Percentiles rank a stretch among this genome's conserved stretches.
Evolutionary conservation across 2,888 invertebrate species (phyloP).

Genomic region (Falcaria lacertinaria): DNA sequence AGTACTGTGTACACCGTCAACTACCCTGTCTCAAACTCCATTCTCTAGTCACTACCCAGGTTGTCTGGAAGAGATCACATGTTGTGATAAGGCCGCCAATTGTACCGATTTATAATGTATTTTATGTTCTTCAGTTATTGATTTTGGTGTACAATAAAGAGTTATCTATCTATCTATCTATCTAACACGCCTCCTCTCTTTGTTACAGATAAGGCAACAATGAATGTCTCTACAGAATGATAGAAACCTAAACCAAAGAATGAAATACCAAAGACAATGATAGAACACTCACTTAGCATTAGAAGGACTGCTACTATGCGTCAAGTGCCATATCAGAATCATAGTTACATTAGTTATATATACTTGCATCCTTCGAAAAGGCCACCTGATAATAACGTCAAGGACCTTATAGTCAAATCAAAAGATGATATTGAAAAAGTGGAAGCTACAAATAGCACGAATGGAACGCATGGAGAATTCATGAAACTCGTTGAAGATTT

Average conservation of each 20-base stretch:
- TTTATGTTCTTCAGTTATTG: too few relatives aligned
- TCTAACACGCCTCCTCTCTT: too few relatives aligned
- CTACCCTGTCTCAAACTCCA: too few relatives aligned
- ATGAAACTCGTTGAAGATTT: conserved; percentile 87
- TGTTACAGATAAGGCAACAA: conserved; percentile 27
- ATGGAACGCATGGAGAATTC: conserved; percentile 66
- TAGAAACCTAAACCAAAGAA: background rate
- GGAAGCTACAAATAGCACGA: conserved; percentile 32
- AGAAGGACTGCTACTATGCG: conserved; percentile 22
- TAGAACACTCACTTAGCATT: background rate
- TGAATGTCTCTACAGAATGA: background rate
- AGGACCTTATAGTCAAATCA: too few relatives aligned
- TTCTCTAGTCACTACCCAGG: too few relatives aligned
- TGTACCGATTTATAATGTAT: too few relatives aligned
- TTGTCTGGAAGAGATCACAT: too few relatives aligned
- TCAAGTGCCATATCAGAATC: conserved; percentile 20
- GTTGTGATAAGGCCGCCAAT: too few relatives aligned
- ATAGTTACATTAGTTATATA: conserved; percentile 16
- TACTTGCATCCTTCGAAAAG: conserved; percentile 36
- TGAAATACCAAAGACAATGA: background rate
- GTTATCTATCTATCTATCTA: too few relatives aligned
- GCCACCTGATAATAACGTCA: conserved; percentile 39
- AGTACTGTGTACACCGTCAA: too few relatives aligned
- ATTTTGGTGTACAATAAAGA: too few relatives aligned
- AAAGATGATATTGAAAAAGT: conserved; percentile 17